phyloP scores from a whole-genome alignment of 2,888 invertebrate genomes.

The Anorthoa munda region DNA sequence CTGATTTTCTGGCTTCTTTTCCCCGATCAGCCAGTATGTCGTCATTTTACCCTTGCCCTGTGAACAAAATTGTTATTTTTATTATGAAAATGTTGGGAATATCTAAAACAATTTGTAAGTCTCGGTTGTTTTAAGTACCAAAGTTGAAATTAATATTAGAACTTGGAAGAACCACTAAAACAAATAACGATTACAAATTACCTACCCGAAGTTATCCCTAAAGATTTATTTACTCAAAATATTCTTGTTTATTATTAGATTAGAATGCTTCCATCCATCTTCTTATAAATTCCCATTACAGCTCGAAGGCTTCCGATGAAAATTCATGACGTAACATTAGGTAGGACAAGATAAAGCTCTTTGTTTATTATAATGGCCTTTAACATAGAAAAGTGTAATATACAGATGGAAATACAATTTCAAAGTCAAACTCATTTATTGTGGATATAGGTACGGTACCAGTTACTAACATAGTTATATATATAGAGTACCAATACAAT shows the following conservation, averaged over 20 bases:
- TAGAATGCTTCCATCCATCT: slow-evolving; percentile 41
- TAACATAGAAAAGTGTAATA: slow-evolving; percentile 28
- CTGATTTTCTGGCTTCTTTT: slow-evolving; percentile 84
- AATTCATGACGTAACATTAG: slow-evolving; percentile 49
- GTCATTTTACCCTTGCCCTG: slow-evolving; percentile 97
- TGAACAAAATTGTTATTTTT: slow-evolving; percentile 62
- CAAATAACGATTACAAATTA: slow-evolving; percentile 26
- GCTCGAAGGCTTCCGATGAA: slow-evolving; percentile 31
- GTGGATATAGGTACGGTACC: not conserved
- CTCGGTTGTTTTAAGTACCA: not conserved
- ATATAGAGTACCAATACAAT: not conserved
- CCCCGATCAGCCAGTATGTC: slow-evolving; percentile 97
- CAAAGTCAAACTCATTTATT: not conserved
- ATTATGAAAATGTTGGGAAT: not conserved
- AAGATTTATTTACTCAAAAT: slow-evolving; percentile 43
- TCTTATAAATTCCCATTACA: slow-evolving; percentile 29
- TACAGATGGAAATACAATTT: slow-evolving; percentile 4
- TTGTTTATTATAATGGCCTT: slow-evolving; percentile 32
- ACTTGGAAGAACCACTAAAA: not conserved
- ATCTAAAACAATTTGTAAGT: slow-evolving; percentile 6
- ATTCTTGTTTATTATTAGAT: slow-evolving; percentile 41
- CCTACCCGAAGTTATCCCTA: slow-evolving; percentile 7
- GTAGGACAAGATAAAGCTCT: slow-evolving; percentile 39
- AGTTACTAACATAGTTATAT: not conserved
- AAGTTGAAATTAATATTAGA: slow-evolving; percentile 10